Evolutionary conservation across 2,797 vertebrate genomes (phyloP).

Genomic region (Rhodeus uyekii): DNA sequence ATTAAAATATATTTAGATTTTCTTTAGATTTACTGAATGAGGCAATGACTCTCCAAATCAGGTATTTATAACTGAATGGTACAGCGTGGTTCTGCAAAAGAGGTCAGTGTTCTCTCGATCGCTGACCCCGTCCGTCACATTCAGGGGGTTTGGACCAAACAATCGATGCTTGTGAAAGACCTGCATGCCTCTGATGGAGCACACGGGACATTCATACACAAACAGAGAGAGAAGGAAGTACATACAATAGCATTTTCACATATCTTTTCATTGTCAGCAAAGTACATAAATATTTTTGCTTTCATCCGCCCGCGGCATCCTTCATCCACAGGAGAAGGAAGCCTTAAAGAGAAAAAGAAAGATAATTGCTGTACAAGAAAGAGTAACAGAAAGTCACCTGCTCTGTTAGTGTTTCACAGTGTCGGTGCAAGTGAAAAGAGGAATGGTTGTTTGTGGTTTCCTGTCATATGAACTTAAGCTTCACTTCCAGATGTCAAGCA

Average conservation of each 20-base stretch:
- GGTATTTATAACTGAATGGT: background rate
- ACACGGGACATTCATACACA: conserved; percentile 11
- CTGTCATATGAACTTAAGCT: conserved; percentile 29
- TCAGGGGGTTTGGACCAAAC: conserved; percentile 7
- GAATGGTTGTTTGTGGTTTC: conserved; percentile 14
- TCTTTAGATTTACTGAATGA: too few species aligned
- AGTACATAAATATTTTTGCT: background rate
- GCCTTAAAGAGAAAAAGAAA: background rate
- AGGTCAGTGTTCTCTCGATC: conserved; percentile 11
- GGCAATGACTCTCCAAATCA: background rate
- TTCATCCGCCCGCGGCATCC: background rate
- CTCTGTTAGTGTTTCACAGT: background rate
- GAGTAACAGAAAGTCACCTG: conserved; percentile 18
- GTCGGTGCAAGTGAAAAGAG: background rate
- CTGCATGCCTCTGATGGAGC: background rate
- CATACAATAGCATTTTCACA: background rate
- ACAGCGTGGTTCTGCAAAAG: background rate
- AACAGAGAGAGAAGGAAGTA: background rate
- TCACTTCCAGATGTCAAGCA: conserved; percentile 12
- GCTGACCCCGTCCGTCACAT: conserved; percentile 10
- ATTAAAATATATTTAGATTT: too few species aligned
- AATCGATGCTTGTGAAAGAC: conserved; percentile 31
- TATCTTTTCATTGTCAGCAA: background rate
- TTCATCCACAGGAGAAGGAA: background rate
- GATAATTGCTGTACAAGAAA: background rate